These are phyloP conservation scores for Paedocypris micromegethes DNA, from an alignment of 2,797 vertebrate genomes.

Conservation along the genomic window DNA sequence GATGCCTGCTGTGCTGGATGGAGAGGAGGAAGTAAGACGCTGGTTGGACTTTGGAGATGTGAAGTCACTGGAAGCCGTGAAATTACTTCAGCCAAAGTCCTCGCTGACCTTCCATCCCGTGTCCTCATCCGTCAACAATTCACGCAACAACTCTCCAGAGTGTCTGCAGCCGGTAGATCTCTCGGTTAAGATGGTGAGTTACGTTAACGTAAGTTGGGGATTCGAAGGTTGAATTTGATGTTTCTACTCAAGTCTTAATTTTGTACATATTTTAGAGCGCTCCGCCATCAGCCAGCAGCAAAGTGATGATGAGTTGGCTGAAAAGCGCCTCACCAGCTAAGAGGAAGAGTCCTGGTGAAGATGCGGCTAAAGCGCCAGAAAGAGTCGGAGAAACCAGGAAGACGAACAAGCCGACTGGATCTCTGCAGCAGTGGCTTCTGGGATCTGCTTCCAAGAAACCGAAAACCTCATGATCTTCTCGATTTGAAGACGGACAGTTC, in stretches of 20 bases:
- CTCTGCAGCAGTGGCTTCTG: conserved; percentile 64
- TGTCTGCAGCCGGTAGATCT: conserved; percentile 77
- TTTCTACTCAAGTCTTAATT: not conserved
- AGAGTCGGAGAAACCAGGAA: conserved; percentile 54
- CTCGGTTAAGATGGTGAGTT: conserved; percentile 68
- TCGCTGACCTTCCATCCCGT: conserved; percentile 83
- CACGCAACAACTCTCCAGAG: conserved; percentile 77
- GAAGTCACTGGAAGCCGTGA: conserved; percentile 78
- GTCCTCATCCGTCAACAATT: conserved; percentile 84
- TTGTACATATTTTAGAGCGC: conserved; percentile 61
- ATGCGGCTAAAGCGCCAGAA: conserved; percentile 46
- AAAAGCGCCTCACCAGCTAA: conserved; percentile 70
- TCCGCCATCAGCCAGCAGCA: conserved; percentile 72
- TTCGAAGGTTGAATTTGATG: too few species aligned
- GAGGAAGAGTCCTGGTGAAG: conserved; percentile 53
- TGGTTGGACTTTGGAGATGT: conserved; percentile 91
- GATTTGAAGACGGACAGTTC: not conserved
- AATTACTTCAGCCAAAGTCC: conserved; percentile 80
- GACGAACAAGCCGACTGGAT: conserved; percentile 59
- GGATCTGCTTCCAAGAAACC: conserved; percentile 65
- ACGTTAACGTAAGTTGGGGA: too few species aligned
- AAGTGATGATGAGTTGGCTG: conserved; percentile 83
- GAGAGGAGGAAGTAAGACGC: conserved; percentile 82
- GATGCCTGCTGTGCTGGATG: conserved; percentile 93
- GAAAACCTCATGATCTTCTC: conserved; percentile 53